A percentile compares a stretch with the other conserved stretches of the same genome.
Evolutionary conservation across 2,797 vertebrate genomes (phyloP).

Genomic region (Tangara arthus): DNA sequence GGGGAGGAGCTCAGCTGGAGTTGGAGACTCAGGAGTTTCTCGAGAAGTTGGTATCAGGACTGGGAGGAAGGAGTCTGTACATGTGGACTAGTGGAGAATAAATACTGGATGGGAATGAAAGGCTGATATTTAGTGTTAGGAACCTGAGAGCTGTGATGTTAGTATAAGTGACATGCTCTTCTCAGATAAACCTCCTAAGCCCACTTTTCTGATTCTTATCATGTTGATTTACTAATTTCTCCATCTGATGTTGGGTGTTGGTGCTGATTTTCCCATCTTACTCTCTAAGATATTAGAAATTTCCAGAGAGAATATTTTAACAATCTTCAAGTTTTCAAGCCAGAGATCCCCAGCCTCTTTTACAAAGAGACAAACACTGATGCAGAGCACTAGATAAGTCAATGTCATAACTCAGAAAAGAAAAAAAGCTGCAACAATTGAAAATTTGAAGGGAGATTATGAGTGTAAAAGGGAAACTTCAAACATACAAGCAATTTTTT

Average conservation of each 20-base stretch:
- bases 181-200: background rate
- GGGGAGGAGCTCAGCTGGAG: background rate
- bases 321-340: background rate
- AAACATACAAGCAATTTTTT: background rate
- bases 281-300: background rate
- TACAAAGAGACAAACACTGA: background rate
- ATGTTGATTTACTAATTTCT: background rate
- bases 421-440: background rate
- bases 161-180: rapidly evolving
- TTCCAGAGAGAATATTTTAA: background rate
- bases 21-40: background rate
- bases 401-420: background rate
- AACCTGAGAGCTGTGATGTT: background rate
- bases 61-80: background rate
- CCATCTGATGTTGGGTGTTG: background rate
- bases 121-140: background rate
- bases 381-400: background rate
- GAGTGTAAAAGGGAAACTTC: background rate
- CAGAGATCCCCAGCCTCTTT: background rate
- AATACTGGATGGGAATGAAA: background rate
- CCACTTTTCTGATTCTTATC: background rate
- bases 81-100: background rate
- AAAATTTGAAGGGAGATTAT: background rate
- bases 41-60: background rate
- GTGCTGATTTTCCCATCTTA: background rate